A percentile compares a stretch with the other conserved stretches of the same genome.
Conservation (phyloP, 2,113 vertebrate genomes). For the Crocuta crocuta region DNA sequence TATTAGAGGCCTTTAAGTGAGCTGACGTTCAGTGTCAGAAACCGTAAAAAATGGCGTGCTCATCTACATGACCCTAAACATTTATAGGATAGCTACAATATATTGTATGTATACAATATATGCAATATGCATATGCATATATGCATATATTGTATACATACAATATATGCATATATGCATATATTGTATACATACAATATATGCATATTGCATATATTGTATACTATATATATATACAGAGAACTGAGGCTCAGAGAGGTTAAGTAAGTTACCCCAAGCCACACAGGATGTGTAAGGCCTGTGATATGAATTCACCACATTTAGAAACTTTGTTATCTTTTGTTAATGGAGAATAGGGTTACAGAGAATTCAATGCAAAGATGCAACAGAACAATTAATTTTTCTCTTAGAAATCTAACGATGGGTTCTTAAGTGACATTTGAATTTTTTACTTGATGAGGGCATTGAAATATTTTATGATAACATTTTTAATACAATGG, state of each 20-base stretch:
- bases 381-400: neutral
- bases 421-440: neutral
- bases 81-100: neutral
- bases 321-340: neutral
- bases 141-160: no score
- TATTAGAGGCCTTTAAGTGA: neutral
- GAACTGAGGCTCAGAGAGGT: neutral
- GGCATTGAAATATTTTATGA: neutral
- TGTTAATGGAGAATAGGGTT: neutral
- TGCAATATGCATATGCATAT: no score
- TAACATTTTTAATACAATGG: neutral
- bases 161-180: no score
- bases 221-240: no score
- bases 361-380: neutral
- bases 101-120: no score
- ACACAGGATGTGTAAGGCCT: neutral
- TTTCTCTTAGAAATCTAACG: neutral
- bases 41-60: neutral
- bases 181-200: no score
- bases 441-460: constrained; percentile 27
- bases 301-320: neutral
- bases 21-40: neutral
- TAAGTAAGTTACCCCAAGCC: neutral
- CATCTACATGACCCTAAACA: neutral
- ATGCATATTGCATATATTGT: no score